Evolutionary conservation across 2,888 invertebrate genomes (phyloP).

Genomic region (Gerosis bhagava): DNA sequence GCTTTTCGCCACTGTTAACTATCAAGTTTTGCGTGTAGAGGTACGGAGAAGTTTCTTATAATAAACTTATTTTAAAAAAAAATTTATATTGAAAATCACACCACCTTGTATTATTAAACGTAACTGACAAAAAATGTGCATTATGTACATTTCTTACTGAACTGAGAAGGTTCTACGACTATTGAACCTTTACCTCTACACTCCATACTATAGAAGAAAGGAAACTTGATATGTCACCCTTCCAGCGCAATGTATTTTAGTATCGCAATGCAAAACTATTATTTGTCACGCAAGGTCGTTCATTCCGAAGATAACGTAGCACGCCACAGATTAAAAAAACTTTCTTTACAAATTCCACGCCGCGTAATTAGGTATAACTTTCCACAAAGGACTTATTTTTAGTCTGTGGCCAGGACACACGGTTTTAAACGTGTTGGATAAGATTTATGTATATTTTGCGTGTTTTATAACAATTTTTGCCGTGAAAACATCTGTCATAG

Average conservation of each 20-base stretch:
- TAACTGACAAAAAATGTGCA: too few species aligned
- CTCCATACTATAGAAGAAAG: slow-evolving; percentile 17
- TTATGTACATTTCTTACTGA: too few species aligned
- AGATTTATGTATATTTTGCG: slow-evolving; percentile 58
- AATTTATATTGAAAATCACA: too few species aligned
- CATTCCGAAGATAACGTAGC: slow-evolving; percentile 25
- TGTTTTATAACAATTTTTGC: slow-evolving; percentile 53
- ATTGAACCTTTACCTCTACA: too few species aligned
- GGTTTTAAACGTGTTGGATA: slow-evolving; percentile 38
- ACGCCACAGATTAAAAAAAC: slow-evolving; percentile 21
- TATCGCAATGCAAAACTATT: slow-evolving; percentile 43
- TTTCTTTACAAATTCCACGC: slow-evolving; percentile 15
- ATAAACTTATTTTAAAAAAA: too few species aligned
- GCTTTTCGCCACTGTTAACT: slow-evolving; percentile 12
- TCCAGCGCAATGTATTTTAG: slow-evolving; percentile 35
- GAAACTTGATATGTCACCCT: slow-evolving; percentile 23
- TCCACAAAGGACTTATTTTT: slow-evolving; percentile 12
- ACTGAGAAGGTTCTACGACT: too few species aligned
- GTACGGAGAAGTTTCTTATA: too few species aligned
- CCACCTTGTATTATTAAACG: too few species aligned
- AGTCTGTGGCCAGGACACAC: slow-evolving; percentile 27
- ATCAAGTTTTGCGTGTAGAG: too few species aligned
- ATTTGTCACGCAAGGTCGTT: slow-evolving; percentile 61
- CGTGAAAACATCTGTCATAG: slow-evolving; percentile 69
- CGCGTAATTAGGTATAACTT: slow-evolving; percentile 21